Evolutionary conservation across 1,140 invertebrate species (phyloP).

Genomic region (Temnothorax curvispinosus): DNA sequence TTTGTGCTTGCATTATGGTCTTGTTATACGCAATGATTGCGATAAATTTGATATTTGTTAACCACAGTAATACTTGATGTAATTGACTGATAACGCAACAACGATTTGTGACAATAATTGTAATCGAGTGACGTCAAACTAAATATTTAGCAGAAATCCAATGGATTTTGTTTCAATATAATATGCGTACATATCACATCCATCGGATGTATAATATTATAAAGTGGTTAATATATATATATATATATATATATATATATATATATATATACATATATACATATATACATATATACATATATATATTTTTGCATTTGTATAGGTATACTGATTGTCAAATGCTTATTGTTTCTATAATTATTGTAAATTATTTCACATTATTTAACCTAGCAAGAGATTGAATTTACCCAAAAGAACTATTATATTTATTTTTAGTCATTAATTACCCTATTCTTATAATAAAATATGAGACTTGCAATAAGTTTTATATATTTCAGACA

Average conservation of each 20-base stretch:
- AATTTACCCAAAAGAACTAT: neutral
- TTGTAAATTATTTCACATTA: neutral
- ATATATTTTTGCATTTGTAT: neutral
- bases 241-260: neutral
- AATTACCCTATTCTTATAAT: neutral
- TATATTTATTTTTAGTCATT: neutral
- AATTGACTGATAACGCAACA: neutral
- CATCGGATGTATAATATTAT: neutral
- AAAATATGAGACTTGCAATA: neutral
- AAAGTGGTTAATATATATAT: neutral
- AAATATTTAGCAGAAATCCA: neutral
- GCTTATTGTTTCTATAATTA: neutral
- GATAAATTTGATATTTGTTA: neutral
- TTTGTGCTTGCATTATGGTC: neutral
- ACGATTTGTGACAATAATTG: neutral
- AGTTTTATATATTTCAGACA: neutral
- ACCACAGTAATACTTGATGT: neutral
- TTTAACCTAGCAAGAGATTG: neutral
- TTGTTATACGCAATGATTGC: neutral
- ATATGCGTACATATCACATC: neutral
- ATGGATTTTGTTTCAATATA: neutral
- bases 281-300: neutral
- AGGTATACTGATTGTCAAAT: neutral
- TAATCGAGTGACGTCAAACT: neutral
- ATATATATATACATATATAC: neutral